phyloP scores from a whole-genome alignment of 1,140 invertebrate species.

The Lepidurus apus region DNA sequence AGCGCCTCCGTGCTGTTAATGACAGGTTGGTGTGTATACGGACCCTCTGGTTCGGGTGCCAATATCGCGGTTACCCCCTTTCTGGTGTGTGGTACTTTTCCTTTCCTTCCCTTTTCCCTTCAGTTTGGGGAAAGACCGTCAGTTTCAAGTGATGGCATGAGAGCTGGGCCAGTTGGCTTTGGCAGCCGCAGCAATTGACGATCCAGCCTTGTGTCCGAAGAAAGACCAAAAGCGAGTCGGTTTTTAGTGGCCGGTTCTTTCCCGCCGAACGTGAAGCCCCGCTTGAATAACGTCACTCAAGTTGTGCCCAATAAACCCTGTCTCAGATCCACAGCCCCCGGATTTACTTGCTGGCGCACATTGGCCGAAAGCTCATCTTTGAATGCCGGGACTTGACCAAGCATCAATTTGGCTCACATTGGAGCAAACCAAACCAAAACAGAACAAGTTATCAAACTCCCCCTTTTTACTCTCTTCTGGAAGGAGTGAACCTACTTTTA shows the following conservation, averaged over 20 bases:
- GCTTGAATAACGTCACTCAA: neutral
- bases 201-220: neutral
- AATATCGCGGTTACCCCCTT: conserved; percentile 2
- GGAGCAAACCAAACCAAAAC: too few relatives aligned
- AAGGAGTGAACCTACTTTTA: neutral
- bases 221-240: neutral
- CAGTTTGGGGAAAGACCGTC: neutral
- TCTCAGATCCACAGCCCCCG: neutral
- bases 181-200: neutral
- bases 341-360: neutral
- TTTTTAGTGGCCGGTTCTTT: neutral
- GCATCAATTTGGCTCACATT: too few relatives aligned
- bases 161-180: conserved; percentile 4
- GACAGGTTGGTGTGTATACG: neutral
- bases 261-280: neutral
- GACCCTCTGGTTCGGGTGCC: neutral
- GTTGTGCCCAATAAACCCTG: neutral
- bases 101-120: neutral
- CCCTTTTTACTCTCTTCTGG: too few relatives aligned
- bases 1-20: neutral
- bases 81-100: neutral
- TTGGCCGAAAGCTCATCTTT: neutral
- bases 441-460: too few relatives aligned
- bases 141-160: neutral
- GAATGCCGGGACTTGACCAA: too few relatives aligned